These are phyloP conservation scores for Brachirus orientalis DNA, from an alignment of 2,113 vertebrate species.

Conservation along the genomic window DNA sequence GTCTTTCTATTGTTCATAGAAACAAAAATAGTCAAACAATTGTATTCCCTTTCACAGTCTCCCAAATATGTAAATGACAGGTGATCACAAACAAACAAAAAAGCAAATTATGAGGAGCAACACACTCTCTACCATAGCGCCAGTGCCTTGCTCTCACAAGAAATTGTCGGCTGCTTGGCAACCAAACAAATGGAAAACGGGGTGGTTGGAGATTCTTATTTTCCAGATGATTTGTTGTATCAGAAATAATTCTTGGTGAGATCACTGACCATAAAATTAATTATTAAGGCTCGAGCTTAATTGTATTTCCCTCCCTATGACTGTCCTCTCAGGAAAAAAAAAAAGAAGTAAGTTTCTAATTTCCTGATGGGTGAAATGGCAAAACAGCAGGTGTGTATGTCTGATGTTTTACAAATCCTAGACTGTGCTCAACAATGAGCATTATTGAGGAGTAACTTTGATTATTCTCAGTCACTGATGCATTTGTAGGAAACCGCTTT, in stretches of 20 bases:
- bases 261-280: constrained; percentile 78
- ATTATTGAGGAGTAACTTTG: constrained; percentile 2
- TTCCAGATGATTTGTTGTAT: constrained; percentile 76
- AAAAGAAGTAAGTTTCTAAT: constrained; percentile 43
- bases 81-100: constrained; percentile 58
- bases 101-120: constrained; percentile 63
- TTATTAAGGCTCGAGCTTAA: constrained; percentile 68
- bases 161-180: constrained; percentile 71
- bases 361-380: constrained; percentile 51
- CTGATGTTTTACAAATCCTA: constrained; percentile 13
- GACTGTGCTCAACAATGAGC: background rate
- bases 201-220: constrained; percentile 69
- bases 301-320: constrained; percentile 50
- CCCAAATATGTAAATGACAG: constrained; percentile 49
- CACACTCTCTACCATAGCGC: constrained; percentile 59
- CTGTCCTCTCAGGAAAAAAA: constrained; percentile 29
- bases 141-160: constrained; percentile 41
- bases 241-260: constrained; percentile 74
- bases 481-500: background rate
- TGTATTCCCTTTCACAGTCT: constrained; percentile 42
- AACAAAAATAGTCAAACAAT: background rate
- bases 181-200: constrained; percentile 71
- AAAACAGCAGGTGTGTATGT: constrained; percentile 29
- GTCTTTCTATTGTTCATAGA: constrained; percentile 30
- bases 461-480: background rate